Evolutionary conservation across 2,888 invertebrate genomes (phyloP).

Genomic region (Synergus japonicus): DNA sequence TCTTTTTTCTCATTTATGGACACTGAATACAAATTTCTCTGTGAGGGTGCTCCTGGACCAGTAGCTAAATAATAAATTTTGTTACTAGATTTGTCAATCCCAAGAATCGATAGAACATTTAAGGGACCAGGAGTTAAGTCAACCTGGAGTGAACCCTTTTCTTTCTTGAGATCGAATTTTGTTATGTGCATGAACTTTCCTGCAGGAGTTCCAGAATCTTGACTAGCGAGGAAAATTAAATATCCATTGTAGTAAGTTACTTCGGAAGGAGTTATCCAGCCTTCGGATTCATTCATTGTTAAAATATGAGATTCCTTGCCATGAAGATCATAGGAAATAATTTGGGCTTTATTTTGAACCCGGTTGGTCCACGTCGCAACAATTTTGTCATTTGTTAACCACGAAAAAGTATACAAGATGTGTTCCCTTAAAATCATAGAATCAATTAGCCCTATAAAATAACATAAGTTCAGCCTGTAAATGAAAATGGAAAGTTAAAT

Average conservation of each 20-base stretch:
- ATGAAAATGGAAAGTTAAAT: background rate
- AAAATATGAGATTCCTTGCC: constrained; percentile 69
- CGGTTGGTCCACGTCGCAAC: constrained; percentile 91
- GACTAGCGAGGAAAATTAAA: constrained; percentile 74
- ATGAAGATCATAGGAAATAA: constrained; percentile 80
- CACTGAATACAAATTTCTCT: constrained; percentile 83
- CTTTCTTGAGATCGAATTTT: constrained; percentile 53
- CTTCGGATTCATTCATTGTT: constrained; percentile 81
- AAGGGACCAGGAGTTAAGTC: constrained; percentile 66
- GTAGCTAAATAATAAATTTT: constrained; percentile 84
- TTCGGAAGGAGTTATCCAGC: constrained; percentile 83
- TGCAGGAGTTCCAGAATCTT: constrained; percentile 63
- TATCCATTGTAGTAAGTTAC: constrained; percentile 80
- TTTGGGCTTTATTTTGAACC: constrained; percentile 85
- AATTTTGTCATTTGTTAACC: constrained; percentile 85
- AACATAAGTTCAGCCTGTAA: background rate
- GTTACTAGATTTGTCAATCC: constrained; percentile 58
- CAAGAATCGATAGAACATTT: constrained; percentile 62
- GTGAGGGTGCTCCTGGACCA: constrained; percentile 82
- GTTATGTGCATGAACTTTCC: constrained; percentile 73
- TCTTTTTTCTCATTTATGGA: constrained; percentile 45
- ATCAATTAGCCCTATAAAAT: background rate
- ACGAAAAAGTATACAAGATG: constrained; percentile 85
- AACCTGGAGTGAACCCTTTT: constrained; percentile 46
- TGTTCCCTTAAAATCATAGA: constrained; percentile 78